Base-by-base conservation (phyloP, 2,113 vertebrate species). In the Tyto alba region DNA sequence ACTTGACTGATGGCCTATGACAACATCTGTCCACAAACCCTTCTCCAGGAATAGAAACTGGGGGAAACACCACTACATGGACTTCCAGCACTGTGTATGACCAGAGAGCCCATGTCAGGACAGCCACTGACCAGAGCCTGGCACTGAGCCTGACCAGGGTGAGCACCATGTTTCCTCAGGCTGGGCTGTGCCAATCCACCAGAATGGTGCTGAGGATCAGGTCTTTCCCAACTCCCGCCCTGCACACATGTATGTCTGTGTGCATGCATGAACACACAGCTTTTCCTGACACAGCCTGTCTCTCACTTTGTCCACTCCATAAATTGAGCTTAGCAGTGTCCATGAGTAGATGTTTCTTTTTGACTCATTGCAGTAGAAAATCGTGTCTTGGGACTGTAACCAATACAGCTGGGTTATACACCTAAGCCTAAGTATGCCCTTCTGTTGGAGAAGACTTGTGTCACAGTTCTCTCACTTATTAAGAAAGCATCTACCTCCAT, bases 211-310 rank as follows among this genome's bases (percentile, higher is more conserved):
- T 32, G 22, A 30, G 16, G 22, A 80, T 27, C 0, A 2, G 34
- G 13, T 41, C 43, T 45, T 59, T 43, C 5, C 34, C 17, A 21
- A 25, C 7, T 63, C 29, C 52, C 7, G 0, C 11, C 73, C 27
- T 43, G 29, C 1, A 2, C 2, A 0, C 0, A 0, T 18, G 10
- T 9, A 0, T 3, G 9, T 36, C 11, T 14, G 6, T 23, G 30
- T 13, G 20, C 20, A 15, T 1, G 9, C 8, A 23, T 17, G n/a
- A 43, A 52, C 7, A 32, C 11, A 30, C 43, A 79, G 10, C 8
- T n/a, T 67, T 48, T 66, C 41, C 56, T 59, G 52, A 67, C 11
- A 66, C 22, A 19, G 11, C 7, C 43, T 8, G 5, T 29, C n/a
- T 74, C 29, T 59, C 2, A 0, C 50, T 47, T 83, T 9, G 12